A percentile compares a stretch with the other conserved stretches of the same genome.
Evolutionary conservation across 2,113 vertebrate genomes (phyloP).

Genomic region (Triplophysa tibetana): DNA sequence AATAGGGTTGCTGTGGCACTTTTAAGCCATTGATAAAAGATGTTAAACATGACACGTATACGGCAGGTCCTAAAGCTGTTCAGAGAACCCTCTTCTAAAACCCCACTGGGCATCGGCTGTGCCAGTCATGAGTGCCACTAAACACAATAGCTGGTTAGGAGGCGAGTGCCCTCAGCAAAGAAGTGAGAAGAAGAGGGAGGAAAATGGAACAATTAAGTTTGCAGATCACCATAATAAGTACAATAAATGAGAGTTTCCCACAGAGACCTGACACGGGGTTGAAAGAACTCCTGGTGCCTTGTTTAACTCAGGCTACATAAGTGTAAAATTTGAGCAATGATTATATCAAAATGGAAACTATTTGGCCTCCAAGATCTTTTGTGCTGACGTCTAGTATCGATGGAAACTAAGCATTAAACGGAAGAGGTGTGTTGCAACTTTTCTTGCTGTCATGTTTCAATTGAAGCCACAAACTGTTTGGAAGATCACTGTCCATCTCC

Average conservation of each 20-base stretch:
- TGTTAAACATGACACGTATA: constrained; percentile 5
- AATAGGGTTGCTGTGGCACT: neutral
- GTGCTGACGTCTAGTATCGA: too few species aligned
- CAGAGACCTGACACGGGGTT: constrained; percentile 34
- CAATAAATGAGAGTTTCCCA: constrained; percentile 35
- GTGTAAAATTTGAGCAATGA: constrained; percentile 29
- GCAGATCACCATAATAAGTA: constrained; percentile 39
- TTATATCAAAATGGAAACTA: constrained; percentile 19
- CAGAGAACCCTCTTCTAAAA: constrained; percentile 20
- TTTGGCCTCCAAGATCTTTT: neutral
- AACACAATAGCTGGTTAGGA: constrained; percentile 22
- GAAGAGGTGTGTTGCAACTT: too few species aligned
- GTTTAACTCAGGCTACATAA: constrained; percentile 5
- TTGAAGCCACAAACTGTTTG: too few species aligned
- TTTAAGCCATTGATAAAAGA: constrained; percentile 16
- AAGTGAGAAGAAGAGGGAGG: constrained; percentile 36
- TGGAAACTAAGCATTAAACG: neutral
- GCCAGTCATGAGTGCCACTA: constrained; percentile 34
- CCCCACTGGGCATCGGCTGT: constrained; percentile 31
- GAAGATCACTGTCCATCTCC: too few species aligned
- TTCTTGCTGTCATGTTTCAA: too few species aligned
- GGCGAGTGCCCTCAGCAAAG: constrained; percentile 1
- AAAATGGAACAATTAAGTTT: constrained; percentile 50
- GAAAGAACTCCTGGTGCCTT: neutral
- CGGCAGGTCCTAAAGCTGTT: neutral